Evolutionary conservation across 2,113 vertebrate species (phyloP).

Genomic region (Talpa occidentalis): DNA sequence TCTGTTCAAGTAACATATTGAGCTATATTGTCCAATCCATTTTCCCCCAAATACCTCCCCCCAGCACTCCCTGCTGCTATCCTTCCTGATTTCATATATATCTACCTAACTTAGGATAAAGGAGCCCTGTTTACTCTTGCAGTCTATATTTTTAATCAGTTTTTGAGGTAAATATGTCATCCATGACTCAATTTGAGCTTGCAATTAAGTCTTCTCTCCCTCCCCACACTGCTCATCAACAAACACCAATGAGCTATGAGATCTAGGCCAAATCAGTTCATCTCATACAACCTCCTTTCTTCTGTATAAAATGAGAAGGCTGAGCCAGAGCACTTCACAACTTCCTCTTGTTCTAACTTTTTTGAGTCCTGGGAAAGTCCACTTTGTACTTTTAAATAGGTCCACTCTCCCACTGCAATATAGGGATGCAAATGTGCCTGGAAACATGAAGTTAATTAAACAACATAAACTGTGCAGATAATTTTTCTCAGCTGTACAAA

Average conservation of each 20-base stretch:
- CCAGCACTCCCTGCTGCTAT: not conserved
- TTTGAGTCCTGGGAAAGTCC: not conserved
- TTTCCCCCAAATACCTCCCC: rapidly evolving
- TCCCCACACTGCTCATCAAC: not conserved
- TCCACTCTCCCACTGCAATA: not conserved
- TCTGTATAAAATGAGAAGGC: not conserved
- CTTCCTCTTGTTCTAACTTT: not conserved
- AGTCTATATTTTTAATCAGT: not conserved
- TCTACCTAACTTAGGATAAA: not conserved
- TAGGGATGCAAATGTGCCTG: constrained; percentile 9
- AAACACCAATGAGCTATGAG: not conserved
- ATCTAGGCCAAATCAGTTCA: not conserved
- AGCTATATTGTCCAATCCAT: not conserved
- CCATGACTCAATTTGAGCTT: not conserved
- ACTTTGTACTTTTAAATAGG: not conserved
- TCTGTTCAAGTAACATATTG: not conserved
- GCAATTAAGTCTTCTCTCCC: not conserved
- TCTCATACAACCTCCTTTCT: not conserved
- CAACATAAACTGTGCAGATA: not conserved
- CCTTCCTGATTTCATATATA: not conserved
- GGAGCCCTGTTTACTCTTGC: not conserved
- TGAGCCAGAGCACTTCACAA: not conserved
- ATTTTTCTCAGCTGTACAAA: constrained; percentile 52
- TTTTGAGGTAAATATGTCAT: not conserved
- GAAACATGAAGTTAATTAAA: constrained; percentile 45